Evolutionary conservation across 1,140 invertebrate species (phyloP), one percentile per base, ranked within the genome.

Genomic region (Cotesia vestalis): DNA sequence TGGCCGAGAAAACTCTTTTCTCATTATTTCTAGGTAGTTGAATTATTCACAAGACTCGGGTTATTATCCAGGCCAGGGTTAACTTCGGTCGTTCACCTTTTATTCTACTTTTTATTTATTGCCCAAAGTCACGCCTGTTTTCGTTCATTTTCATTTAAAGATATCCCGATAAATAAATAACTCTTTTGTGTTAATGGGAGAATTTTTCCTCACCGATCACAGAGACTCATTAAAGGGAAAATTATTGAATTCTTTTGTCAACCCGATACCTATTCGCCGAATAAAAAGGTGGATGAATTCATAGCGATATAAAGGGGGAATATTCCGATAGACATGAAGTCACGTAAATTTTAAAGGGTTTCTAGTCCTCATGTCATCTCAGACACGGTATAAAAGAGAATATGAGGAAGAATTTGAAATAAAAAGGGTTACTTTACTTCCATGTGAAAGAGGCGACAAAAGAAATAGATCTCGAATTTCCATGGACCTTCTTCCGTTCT

Each of bases 51-150:
- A 79, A 85, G 81, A 81, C 82, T 83, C 80, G 81, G 83, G 83
- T 84, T 85, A 86, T 84, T 86, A 85, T 86, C 85, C 86, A 83
- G 85, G 85, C 85, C 85, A 86, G 80, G 85, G 85, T 86, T 84
- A 80, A 76, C 75, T 73, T 75, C 73, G 78, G 77, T 77, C 79
- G 78, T 81, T 81, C 81, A 86, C 80, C 79, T 78, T 79, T 75
- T 51, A 52, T 27, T 34, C 20, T 27, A 53, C 8, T 67, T 55
- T 67, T 52, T 46, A 46, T 46, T 46, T 46, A 46, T 46, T 46
- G 11, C 11, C 11, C 2, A 9, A 46, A 46, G 27, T 27, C 27
- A 27, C 27, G 3, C 27, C 27, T 1, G 27, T 27, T 27, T 27
- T 27, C 27, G 27, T 27, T 27, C 27, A 27, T 27, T 27, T 27